Conservation (phyloP, 2,888 invertebrate species). For the Melieria omissa region DNA sequence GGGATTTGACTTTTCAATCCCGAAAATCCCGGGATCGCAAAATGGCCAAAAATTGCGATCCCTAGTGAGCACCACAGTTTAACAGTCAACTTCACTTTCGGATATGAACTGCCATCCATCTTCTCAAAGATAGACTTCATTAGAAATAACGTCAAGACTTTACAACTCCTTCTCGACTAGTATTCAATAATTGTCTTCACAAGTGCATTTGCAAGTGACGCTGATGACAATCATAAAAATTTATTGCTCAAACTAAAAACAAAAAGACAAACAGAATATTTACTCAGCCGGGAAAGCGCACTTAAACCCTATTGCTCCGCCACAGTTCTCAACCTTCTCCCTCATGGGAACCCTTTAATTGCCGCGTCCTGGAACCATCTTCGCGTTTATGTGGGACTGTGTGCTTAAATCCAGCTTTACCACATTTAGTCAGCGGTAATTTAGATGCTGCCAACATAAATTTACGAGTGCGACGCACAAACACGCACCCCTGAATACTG, state of each 20-base stretch:
- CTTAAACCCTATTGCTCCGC: not conserved
- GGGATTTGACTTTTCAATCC: too few species aligned
- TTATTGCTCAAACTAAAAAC: slow-evolving; percentile 24
- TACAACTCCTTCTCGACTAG: slow-evolving; percentile 35
- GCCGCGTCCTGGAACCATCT: not conserved
- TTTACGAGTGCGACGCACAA: slow-evolving; percentile 19
- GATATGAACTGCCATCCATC: too few species aligned
- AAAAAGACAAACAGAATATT: not conserved
- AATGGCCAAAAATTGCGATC: too few species aligned
- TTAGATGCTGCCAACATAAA: slow-evolving; percentile 39
- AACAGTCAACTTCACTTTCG: too few species aligned
- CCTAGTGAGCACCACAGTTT: too few species aligned
- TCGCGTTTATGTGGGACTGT: not conserved
- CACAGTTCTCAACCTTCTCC: too few species aligned
- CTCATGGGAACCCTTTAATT: slow-evolving; percentile 14
- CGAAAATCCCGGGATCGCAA: too few species aligned
- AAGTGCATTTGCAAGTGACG: slow-evolving; percentile 35
- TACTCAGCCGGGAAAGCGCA: not conserved
- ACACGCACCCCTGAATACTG: not conserved
- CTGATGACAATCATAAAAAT: slow-evolving; percentile 41
- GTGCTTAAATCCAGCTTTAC: slow-evolving; percentile 14
- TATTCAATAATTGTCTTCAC: slow-evolving; percentile 37
- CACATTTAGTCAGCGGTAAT: slow-evolving; percentile 41
- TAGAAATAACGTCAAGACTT: too few species aligned
- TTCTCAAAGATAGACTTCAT: too few species aligned